Evolutionary conservation across 2,113 vertebrate genomes (phyloP), one percentile per base, ranked within the genome.

Genomic region (Columbina picui): DNA sequence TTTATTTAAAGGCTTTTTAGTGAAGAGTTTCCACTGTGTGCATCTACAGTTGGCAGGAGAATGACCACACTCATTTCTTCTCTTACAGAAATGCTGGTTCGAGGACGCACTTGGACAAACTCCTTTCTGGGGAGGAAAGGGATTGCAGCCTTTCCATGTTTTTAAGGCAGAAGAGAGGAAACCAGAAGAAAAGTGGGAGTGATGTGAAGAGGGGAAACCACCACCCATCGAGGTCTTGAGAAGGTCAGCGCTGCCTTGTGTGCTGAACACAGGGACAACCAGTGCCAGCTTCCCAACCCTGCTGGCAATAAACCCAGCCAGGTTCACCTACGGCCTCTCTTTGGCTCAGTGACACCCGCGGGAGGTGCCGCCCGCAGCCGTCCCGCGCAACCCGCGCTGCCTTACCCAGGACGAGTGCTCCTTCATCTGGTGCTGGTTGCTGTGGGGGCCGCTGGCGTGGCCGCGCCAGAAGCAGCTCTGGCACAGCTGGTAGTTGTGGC

Each of bases 391-490:
- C 3, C 43, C 43, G 18, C 43, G 43, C 43, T 9, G 43, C 43
- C 14, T 98, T 98, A 99, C 99, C 99, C 99, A 99, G 3, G 99
- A 99, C 7, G 99, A 99, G 84, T 99, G 99, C 97, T 99, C 99
- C 98, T 99, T 99, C 99, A 99, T 99, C 98, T 99, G 99, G 96
- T 99, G 99, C 95, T 99, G 99, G 98, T 99, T 99, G 99, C 99
- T 99, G 93, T 99, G 99, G 67, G 99, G 97, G 80, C 99, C 99
- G 18, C 97, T 99, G 68, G 99, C 99, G 59, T 99, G 99, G 91
- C 99, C 99, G 1, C 99, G 98, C 99, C 99, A 99, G 95, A 99
- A 99, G 97, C 99, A 99, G 96, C 96, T 99, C 86, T 99, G 99
- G 94, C 99, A 99, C 90, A 99, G 99, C 98, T 99, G 99, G 98